These are phyloP conservation scores for Melinopterus prodromus DNA, from an alignment of 2,888 invertebrate genomes.

Conservation along the genomic window DNA sequence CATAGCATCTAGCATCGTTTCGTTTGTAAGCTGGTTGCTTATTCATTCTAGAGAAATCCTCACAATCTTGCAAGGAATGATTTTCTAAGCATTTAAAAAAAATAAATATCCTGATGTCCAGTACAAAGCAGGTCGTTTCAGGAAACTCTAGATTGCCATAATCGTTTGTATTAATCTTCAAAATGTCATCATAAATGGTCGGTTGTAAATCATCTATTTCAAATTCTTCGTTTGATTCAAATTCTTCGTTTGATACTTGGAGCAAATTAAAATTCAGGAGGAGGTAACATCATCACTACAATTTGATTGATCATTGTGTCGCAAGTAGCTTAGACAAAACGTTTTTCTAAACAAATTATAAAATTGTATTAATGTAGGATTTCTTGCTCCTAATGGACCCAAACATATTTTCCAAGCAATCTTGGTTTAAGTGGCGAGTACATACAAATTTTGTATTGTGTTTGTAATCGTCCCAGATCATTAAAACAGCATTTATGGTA, in stretches of 20 bases:
- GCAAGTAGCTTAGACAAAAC: constrained; percentile 9
- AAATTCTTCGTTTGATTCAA: too few relatives aligned
- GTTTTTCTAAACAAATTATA: constrained; percentile 7
- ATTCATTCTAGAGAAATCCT: constrained; percentile 6
- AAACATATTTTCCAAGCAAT: constrained; percentile 15
- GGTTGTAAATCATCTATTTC: too few relatives aligned
- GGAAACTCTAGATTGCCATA: constrained; percentile 13
- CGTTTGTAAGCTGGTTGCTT: constrained; percentile 16
- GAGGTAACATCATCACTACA: constrained; percentile 9
- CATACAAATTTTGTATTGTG: constrained; percentile 9
- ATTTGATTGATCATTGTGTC: background rate
- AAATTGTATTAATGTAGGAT: constrained; percentile 14
- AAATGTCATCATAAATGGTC: constrained; percentile 10
- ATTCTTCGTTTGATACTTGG: background rate
- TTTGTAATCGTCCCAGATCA: constrained; percentile 14
- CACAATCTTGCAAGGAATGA: constrained; percentile 24
- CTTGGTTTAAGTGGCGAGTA: constrained; percentile 11
- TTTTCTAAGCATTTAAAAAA: constrained; percentile 31
- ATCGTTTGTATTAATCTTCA: background rate
- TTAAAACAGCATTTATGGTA: constrained; percentile 5
- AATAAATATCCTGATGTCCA: constrained; percentile 34
- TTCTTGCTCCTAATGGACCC: constrained; percentile 5
- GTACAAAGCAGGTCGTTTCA: constrained; percentile 29
- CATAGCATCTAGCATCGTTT: constrained; percentile 27
- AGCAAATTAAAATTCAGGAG: too few relatives aligned